Percentiles rank a stretch among this genome's conserved stretches.
Evolutionary conservation across 1,140 invertebrate genomes (phyloP).

Genomic region (Helicoverpa zea): DNA sequence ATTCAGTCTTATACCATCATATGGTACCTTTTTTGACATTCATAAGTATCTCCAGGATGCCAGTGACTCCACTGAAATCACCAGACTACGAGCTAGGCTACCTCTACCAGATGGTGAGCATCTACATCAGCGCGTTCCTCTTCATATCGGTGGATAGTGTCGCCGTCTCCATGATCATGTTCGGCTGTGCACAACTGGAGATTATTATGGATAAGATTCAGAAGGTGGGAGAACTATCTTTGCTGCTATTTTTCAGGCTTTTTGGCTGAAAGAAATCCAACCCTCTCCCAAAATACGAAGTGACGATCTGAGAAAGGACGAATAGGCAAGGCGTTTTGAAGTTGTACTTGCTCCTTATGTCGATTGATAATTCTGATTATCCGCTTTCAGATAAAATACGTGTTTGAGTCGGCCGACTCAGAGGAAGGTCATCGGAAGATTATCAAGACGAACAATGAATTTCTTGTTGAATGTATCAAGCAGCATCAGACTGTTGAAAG

Average conservation of each 20-base stretch:
- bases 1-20: background rate
- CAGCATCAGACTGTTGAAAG: slow-evolving; percentile 72
- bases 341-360: background rate
- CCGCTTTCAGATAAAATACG: slow-evolving; percentile 61
- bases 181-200: slow-evolving; percentile 74
- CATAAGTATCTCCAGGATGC: slow-evolving; percentile 69
- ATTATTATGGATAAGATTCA: slow-evolving; percentile 75
- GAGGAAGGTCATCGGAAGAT: slow-evolving; percentile 47
- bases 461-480: slow-evolving; percentile 70
- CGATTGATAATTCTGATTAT: background rate
- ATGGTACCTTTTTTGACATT: background rate
- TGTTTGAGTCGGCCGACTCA: slow-evolving; percentile 53
- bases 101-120: slow-evolving; percentile 71
- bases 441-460: slow-evolving; percentile 62
- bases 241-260: background rate
- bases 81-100: slow-evolving; percentile 75
- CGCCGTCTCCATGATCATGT: slow-evolving; percentile 74
- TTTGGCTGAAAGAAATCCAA: too few species aligned
- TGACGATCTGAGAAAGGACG: too few species aligned
- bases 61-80: slow-evolving; percentile 63
- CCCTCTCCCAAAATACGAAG: too few species aligned
- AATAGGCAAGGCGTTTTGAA: too few species aligned
- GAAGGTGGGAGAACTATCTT: slow-evolving; percentile 57
- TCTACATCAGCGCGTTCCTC: slow-evolving; percentile 73
- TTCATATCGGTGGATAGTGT: slow-evolving; percentile 75